phyloP scores from a whole-genome alignment of 2,888 invertebrate species.

The Tenthredo mesomela region DNA sequence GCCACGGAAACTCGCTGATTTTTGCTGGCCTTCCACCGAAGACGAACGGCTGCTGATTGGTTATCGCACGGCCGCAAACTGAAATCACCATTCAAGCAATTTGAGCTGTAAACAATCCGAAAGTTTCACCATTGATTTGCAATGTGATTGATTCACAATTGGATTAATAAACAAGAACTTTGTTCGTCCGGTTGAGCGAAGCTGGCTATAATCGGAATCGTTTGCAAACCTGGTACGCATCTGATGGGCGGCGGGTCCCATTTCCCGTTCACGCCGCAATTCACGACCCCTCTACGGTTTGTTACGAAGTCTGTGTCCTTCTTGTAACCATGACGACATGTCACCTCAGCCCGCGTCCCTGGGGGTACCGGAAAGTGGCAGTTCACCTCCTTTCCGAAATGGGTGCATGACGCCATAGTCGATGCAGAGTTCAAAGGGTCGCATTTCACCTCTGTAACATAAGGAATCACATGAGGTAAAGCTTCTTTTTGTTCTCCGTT shows the following conservation, averaged over 20 bases:
- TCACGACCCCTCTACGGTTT: conserved; percentile 61
- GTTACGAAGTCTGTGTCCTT: conserved; percentile 53
- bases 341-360: conserved; percentile 65
- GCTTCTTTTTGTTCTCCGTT: too few relatives aligned
- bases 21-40: conserved; percentile 41
- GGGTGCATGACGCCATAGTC: background rate
- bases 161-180: background rate
- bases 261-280: conserved; percentile 67
- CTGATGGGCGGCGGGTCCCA: conserved; percentile 74
- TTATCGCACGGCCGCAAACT: conserved; percentile 72
- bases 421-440: background rate
- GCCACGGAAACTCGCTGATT: conserved; percentile 75
- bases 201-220: conserved; percentile 34
- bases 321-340: conserved; percentile 67
- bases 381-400: background rate
- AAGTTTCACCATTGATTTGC: background rate
- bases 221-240: conserved; percentile 71
- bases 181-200: conserved; percentile 18
- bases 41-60: background rate
- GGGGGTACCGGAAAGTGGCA: conserved; percentile 65
- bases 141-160: too few relatives aligned
- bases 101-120: background rate
- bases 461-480: background rate
- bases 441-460: background rate
- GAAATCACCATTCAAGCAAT: conserved; percentile 56